A percentile compares a stretch with the other conserved stretches of the same genome.
These are phyloP conservation scores for Ommatoiulus sabulosus DNA, from an alignment of 2,888 invertebrate species.

Conservation along the genomic window DNA sequence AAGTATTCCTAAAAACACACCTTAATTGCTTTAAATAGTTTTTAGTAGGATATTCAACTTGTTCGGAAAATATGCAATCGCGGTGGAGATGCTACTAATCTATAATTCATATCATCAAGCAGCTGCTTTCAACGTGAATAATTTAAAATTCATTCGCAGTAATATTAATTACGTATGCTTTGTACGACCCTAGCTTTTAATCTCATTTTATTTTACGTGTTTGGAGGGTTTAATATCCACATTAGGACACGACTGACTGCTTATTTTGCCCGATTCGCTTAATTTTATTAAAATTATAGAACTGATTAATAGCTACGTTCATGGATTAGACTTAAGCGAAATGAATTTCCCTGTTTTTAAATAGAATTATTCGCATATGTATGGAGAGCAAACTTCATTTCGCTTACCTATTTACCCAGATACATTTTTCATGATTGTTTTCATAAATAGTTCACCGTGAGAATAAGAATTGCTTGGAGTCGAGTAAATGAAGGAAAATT, in stretches of 20 bases:
- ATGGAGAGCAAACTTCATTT: not conserved
- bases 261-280: not conserved
- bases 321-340: not conserved
- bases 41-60: not conserved
- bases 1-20: no score
- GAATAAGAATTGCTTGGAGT: not conserved
- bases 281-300: not conserved
- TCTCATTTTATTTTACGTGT: not conserved
- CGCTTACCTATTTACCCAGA: not conserved
- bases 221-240: not conserved
- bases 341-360: no score
- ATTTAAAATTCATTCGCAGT: not conserved
- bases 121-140: no score
- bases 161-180: not conserved
- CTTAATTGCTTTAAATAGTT: no score
- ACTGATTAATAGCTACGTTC: not conserved
- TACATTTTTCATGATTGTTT: conserved; percentile 1
- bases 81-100: no score
- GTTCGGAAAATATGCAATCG: not conserved
- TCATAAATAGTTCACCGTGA: not conserved
- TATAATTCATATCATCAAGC: no score
- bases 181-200: not conserved
- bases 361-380: no score
- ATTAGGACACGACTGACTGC: conserved; percentile 7
- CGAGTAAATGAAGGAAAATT: not conserved